phyloP scores from a whole-genome alignment of 2,797 vertebrate genomes.

The Etheostoma perlongum region DNA sequence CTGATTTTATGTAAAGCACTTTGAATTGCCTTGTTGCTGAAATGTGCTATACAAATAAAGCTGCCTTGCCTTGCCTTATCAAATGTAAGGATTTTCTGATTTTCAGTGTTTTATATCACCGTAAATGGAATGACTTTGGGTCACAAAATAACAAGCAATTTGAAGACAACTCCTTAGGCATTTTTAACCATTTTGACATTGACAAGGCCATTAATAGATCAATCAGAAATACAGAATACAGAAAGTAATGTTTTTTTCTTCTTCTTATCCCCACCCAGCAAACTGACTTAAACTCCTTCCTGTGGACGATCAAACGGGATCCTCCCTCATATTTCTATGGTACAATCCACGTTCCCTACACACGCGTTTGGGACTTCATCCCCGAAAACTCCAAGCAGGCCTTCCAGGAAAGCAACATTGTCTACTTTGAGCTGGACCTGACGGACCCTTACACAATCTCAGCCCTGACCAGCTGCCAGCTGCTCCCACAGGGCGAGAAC shows the following conservation, averaged over 20 bases:
- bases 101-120: not conserved
- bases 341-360: slow-evolving; percentile 92
- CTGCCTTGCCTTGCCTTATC: too few species aligned
- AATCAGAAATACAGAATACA: not conserved
- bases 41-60: too few species aligned
- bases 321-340: slow-evolving; percentile 93
- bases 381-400: slow-evolving; percentile 92
- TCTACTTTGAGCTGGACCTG: slow-evolving; percentile 93
- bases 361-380: slow-evolving; percentile 92
- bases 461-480: slow-evolving; percentile 90
- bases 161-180: not conserved
- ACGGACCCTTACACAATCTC: slow-evolving; percentile 91
- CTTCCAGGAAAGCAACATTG: slow-evolving; percentile 90
- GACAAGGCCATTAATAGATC: not conserved
- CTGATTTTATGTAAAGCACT: too few species aligned
- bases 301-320: slow-evolving; percentile 93
- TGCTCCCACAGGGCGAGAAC: slow-evolving; percentile 90
- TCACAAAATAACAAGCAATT: not conserved
- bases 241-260: not conserved
- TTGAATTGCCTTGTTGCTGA: too few species aligned
- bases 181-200: not conserved
- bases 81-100: not conserved
- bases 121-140: not conserved
- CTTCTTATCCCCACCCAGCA: slow-evolving; percentile 76
- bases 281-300: slow-evolving; percentile 92